phyloP scores from a whole-genome alignment of 2,888 invertebrate genomes.

The Oscheius sp. region DNA sequence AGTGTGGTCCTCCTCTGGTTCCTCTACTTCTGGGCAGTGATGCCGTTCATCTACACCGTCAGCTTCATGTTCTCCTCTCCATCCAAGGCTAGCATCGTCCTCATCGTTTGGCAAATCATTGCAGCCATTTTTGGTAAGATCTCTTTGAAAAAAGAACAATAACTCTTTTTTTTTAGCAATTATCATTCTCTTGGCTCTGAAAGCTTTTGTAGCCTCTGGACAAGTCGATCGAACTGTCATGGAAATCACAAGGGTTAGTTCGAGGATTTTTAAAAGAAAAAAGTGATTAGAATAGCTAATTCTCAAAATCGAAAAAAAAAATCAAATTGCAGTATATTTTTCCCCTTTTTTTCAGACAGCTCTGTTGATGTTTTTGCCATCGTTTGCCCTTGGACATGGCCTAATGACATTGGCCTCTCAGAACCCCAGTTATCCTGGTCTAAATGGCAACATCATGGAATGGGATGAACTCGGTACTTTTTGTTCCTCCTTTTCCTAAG shows the following conservation, averaged over 20 bases:
- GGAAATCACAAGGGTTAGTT: constrained; percentile 29
- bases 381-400: constrained; percentile 46
- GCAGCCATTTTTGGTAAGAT: constrained; percentile 34
- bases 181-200: background rate
- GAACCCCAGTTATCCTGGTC: no score
- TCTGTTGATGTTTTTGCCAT: constrained; percentile 44
- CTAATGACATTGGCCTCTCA: constrained; percentile 35
- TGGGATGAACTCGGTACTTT: constrained; percentile 37
- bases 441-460: constrained; percentile 2
- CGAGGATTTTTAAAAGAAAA: no score
- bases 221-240: constrained; percentile 28
- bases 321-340: no score
- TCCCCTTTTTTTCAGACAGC: constrained; percentile 34
- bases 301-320: background rate
- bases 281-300: no score
- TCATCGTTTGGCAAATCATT: constrained; percentile 57
- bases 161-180: background rate
- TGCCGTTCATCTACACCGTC: constrained; percentile 61
- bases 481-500: background rate
- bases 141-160: no score
- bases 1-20: constrained; percentile 60
- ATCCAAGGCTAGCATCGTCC: constrained; percentile 52
- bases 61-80: constrained; percentile 63
- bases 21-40: constrained; percentile 59
- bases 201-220: background rate